Conservation (phyloP, 2,888 invertebrate species). For the Actias luna region DNA sequence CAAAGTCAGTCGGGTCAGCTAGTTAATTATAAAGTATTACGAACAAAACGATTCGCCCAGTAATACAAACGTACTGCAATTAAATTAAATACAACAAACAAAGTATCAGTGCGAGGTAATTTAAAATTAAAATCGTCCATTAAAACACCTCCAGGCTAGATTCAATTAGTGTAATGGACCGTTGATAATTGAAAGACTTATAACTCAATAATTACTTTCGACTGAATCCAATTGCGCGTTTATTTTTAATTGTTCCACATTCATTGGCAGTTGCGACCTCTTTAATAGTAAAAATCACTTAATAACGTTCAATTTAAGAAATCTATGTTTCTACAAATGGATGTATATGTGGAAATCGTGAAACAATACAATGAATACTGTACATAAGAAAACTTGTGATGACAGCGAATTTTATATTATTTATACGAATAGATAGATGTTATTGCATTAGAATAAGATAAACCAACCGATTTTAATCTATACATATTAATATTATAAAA, state of each 20-base stretch:
- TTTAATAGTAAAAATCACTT: background rate
- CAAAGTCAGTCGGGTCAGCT: too few species aligned
- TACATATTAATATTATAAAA: too few species aligned
- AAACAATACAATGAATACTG: too few species aligned
- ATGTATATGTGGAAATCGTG: too few species aligned
- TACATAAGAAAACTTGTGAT: too few species aligned
- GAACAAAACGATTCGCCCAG: background rate
- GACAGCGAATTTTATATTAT: too few species aligned
- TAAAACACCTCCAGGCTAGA: background rate
- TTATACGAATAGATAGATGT: too few species aligned
- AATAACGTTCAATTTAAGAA: background rate
- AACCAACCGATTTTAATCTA: too few species aligned
- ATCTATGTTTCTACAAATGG: too few species aligned
- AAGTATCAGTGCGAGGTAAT: background rate
- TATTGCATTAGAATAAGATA: too few species aligned
- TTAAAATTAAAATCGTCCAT: background rate
- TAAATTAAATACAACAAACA: background rate
- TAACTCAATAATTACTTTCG: conserved; percentile 4
- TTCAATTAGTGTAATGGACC: conserved; percentile 1
- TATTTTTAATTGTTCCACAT: conserved; percentile 1
- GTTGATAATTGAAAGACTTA: conserved; percentile 1
- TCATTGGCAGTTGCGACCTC: background rate
- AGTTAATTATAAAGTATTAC: background rate
- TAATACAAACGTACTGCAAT: background rate
- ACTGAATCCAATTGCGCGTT: background rate